Evolutionary conservation across 92 coral and sea anemone species (phyloP), one percentile per base, ranked within the genome.

Genomic region (Muricea muricata): DNA sequence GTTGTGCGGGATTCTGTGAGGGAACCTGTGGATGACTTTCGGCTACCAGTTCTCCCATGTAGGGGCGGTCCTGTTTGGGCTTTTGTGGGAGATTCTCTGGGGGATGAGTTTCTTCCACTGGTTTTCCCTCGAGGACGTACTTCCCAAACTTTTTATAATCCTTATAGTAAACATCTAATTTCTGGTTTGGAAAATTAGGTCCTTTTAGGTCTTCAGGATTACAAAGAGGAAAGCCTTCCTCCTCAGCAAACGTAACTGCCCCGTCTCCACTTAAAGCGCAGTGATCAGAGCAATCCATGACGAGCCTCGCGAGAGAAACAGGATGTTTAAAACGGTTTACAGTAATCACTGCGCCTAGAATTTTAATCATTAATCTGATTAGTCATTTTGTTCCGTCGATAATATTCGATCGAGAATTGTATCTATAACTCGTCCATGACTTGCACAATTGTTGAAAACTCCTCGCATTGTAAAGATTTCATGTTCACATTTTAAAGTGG

Each of bases 301-400:
- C 92, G 71, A 80, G 78, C 25, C 92, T 94, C 8, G 98, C 93
- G 33, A 94, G 88, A 46, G 90, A 78, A n/a, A 94, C 91, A 0
- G 98, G 98, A 46, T 94, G 86, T 39, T 91, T 47, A 15, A 94
- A 86, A 63, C 75, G 76, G 24, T 80, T 65, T 8, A 90, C 91
- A 33, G 93, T 83, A 7, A 91, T 94, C 9, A 94, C 93, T 21
- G 93, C 97, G 26, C 98, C 98, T 94, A 17, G 79, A 93, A 93
- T 82, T 91, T 83, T 32, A 77, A 75, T n/a, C n/a, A n/a, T n/a
- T n/a, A n/a, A n/a, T n/a, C n/a, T n/a, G n/a, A n/a, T n/a, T n/a
- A n/a, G n/a, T n/a, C n/a, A n/a, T n/a, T n/a, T n/a, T n/a, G n/a
- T n/a, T n/a, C n/a, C n/a, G n/a, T n/a, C n/a, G n/a, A n/a, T n/a